Conservation (phyloP, 2,888 invertebrate species). For the Folsomia candida region DNA sequence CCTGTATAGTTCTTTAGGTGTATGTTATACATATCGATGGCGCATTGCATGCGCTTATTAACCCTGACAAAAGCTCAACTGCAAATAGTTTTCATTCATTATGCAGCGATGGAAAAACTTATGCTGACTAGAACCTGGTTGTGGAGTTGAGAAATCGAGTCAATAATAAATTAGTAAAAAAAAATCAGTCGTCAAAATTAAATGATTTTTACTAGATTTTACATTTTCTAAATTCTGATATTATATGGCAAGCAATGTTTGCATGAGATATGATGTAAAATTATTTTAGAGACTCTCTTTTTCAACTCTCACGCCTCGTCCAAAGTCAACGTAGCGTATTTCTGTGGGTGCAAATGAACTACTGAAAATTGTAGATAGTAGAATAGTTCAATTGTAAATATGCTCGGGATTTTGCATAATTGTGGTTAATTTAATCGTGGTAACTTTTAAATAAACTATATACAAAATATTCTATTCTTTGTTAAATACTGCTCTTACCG, state of each 20-base stretch:
- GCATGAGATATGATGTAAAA: not conserved
- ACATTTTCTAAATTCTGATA: no score
- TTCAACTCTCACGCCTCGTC: not conserved
- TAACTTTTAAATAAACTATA: no score
- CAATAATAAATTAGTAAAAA: slow-evolving; percentile 3
- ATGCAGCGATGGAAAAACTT: slow-evolving; percentile 22
- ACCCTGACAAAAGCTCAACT: slow-evolving; percentile 51
- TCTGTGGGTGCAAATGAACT: slow-evolving; percentile 11
- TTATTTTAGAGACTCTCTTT: not conserved
- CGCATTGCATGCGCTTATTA: slow-evolving; percentile 48
- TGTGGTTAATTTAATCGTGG: no score
- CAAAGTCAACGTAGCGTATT: not conserved
- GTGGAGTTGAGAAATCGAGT: not conserved
- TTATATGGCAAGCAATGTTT: no score
- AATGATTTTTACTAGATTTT: no score
- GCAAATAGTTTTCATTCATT: slow-evolving; percentile 49
- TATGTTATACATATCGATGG: slow-evolving; percentile 19
- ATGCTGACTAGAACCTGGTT: not conserved
- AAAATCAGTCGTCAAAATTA: no score
- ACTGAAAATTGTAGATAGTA: slow-evolving; percentile 20
- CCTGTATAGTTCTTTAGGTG: not conserved
- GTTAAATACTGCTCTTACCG: no score
- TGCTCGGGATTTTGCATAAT: not conserved
- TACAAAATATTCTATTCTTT: no score
- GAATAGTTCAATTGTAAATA: not conserved